Evolutionary conservation across 2,113 vertebrate species (phyloP).

Genomic region (Bos indicus): DNA sequence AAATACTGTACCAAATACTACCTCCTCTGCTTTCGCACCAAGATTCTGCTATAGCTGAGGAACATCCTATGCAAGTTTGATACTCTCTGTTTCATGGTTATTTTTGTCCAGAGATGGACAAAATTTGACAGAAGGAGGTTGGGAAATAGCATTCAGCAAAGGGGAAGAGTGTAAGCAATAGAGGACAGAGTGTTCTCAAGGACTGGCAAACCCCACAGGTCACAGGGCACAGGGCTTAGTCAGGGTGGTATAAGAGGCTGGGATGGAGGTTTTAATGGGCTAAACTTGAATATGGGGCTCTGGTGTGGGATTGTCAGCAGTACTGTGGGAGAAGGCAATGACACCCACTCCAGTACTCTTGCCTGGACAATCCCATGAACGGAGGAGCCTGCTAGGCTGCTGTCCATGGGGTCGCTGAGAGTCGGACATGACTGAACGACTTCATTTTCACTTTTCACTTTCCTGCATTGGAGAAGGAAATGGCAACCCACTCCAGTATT

Average conservation of each 20-base stretch:
- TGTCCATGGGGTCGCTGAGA: no score
- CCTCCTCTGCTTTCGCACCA: background rate
- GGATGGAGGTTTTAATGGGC: background rate
- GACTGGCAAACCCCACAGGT: no score
- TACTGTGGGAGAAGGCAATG: no score
- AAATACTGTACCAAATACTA: background rate
- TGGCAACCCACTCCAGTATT: no score
- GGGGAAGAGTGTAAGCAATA: background rate
- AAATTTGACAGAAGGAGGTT: background rate
- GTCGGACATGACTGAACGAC: no score
- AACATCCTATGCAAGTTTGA: background rate
- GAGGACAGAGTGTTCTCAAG: background rate
- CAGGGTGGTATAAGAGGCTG: background rate
- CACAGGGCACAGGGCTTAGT: background rate
- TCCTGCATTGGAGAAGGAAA: no score
- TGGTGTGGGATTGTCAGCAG: background rate
- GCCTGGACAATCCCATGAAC: no score
- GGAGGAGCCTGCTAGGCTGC: no score
- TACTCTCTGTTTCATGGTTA: background rate
- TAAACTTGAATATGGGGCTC: background rate
- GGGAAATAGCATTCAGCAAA: background rate
- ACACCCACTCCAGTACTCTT: no score
- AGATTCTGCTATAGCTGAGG: background rate
- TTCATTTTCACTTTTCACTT: no score
- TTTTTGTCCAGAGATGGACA: background rate